Conservation (phyloP, 2,888 invertebrate genomes). For the Aphodius sticticus region DNA sequence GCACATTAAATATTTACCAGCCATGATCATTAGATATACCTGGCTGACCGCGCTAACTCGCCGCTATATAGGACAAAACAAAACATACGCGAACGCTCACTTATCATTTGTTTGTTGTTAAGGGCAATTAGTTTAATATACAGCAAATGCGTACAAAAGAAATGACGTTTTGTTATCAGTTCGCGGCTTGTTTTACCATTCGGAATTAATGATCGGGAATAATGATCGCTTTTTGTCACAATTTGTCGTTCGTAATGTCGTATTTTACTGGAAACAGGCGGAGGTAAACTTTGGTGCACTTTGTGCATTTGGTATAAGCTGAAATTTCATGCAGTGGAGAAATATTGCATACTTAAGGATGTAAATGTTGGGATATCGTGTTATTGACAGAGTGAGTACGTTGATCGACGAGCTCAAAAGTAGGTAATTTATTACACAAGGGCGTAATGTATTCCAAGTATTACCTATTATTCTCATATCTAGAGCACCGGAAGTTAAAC, state of each 20-base stretch:
- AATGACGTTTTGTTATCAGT: background rate
- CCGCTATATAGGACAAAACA: background rate
- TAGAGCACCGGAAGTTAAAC: background rate
- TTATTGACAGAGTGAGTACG: background rate
- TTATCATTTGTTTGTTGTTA: slow-evolving; percentile 4
- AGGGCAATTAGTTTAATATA: background rate
- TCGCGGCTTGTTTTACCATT: background rate
- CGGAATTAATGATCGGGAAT: background rate
- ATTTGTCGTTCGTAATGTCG: background rate
- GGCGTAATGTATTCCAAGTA: background rate
- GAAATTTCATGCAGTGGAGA: background rate
- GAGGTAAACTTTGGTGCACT: background rate
- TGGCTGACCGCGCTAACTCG: background rate
- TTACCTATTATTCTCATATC: background rate
- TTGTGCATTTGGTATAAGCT: background rate
- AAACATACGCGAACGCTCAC: background rate
- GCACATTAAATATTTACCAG: background rate
- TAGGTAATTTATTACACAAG: background rate
- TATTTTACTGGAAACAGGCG: background rate
- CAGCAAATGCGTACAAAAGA: background rate
- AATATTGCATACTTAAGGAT: background rate
- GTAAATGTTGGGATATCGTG: background rate
- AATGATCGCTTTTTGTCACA: background rate
- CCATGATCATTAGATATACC: background rate
- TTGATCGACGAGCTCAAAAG: background rate